Evolutionary conservation across 2,888 invertebrate species (phyloP), one percentile per base, ranked within the genome.

Genomic region (Argyresthia goedartella): DNA sequence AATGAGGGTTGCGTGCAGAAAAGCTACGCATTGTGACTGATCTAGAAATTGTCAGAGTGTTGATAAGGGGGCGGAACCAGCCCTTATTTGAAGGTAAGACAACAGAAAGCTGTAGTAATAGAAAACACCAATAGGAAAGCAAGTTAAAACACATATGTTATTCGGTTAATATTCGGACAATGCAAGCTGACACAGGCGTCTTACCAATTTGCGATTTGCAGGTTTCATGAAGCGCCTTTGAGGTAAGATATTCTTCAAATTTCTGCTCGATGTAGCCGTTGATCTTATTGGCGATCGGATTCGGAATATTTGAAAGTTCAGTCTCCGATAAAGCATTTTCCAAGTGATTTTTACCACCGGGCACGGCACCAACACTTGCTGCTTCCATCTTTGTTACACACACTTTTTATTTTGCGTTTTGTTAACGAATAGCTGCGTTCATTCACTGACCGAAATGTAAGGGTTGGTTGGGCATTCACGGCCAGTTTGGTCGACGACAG

Each of bases 141-240:
- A n/a, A n/a, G n/a, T n/a, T n/a, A n/a, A n/a, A n/a, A n/a, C n/a
- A n/a, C n/a, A n/a, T n/a, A n/a, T n/a, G n/a, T n/a, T n/a, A n/a
- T n/a, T n/a, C n/a, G n/a, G n/a, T n/a, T n/a, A n/a, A n/a, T n/a
- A n/a, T n/a, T n/a, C 36, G 11, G 15, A 42, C 42, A 39, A 39
- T 8, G 42, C 42, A 39, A 11, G 16, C 14, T 16, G 25, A 49
- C 59, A 55, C 66, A 66, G 66, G 64, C 58, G 57, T 59, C 73
- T 75, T 70, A 93, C 93, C 92, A 64, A 89, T 87, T 67, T 88
- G 89, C 56, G 85, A 84, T 71, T 89, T 89, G 62, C 87, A 89
- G 55, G 91, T 89, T 80, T 93, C 93, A 56, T 91, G 90, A 35
- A 93, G 86, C 4, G 93, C 94, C 76, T 91, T 93, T 33, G 91